Base-by-base conservation (phyloP, 2,888 invertebrate genomes). In the Yponomeuta cagnagella region DNA sequence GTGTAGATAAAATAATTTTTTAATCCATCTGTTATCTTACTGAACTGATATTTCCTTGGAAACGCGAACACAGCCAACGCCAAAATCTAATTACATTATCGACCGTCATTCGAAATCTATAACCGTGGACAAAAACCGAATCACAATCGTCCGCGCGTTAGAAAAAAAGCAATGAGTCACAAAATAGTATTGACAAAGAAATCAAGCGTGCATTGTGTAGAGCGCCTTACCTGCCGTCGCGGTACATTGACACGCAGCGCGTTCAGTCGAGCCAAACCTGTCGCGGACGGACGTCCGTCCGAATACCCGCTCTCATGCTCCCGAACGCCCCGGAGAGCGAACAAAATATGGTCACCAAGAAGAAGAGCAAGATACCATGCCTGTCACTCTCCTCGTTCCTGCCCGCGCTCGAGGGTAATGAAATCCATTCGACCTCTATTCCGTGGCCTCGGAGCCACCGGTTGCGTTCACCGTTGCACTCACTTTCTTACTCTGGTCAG, bases 331-430 rank as follows among this genome's bases (percentile, higher is more conserved):
- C 80, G 77, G 89, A 88, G 77, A 78, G 86, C 68, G 88, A 88
- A 74, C 90, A 90, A 75, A 81, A 86, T 71, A 89, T 90, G 89
- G 90, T 91, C 74, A 84, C 88, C 81, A 92, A 92, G 85, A 92
- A 91, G 88, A 90, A 90, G 78, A 88, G 87, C 71, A 91, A 90
- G 85, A 90, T 92, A 86, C 90, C 92, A 83, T 92, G 92, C 78
- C 84, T 92, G 73, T 91, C 92, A 74, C 80, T 92, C 74, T 87
- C 90, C 30, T 86, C 91, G 73, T 89, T 92, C 79, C 88, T 92
- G 73, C 92, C 92, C 77, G 90, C 90, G 72, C 77, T 92, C 79
- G 92, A 92, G 91, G 92, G 92, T 92, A 90, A 84, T 82, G 77
- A 77, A 75, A 78, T 81, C 79, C 72, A 75, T 75, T 74, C 88